A percentile compares a stretch with the other conserved stretches of the same genome.
Evolutionary conservation across 2,888 invertebrate genomes (phyloP).

Genomic region (Achlya flavicornis): DNA sequence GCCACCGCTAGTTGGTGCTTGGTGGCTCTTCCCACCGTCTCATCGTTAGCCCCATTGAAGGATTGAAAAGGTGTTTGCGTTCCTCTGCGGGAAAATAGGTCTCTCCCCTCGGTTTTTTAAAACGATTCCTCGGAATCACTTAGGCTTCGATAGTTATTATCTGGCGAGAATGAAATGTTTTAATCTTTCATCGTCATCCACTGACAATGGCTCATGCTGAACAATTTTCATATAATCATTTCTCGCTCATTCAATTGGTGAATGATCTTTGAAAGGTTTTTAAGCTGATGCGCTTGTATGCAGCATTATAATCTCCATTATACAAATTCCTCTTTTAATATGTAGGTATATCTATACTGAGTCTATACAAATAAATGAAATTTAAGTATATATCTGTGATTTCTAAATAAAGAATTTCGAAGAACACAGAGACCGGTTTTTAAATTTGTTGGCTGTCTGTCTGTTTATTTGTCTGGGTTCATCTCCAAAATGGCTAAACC

Average conservation of each 20-base stretch:
- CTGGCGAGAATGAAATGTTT: conserved; percentile 72
- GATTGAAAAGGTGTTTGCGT: conserved; percentile 84
- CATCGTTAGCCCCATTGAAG: conserved; percentile 76
- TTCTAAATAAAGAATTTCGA: too few species aligned
- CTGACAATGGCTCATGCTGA: conserved; percentile 68
- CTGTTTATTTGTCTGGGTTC: too few species aligned
- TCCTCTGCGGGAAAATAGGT: conserved; percentile 76
- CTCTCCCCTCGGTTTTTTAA: conserved; percentile 76
- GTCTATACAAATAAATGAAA: too few species aligned
- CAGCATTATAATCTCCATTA: conserved; percentile 25
- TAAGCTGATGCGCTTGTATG: conserved; percentile 39
- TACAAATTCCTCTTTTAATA: conserved; percentile 12
- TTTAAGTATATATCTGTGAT: too few species aligned
- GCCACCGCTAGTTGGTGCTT: conserved; percentile 79
- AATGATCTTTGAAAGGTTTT: conserved; percentile 44
- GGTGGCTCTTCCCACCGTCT: conserved; percentile 63
- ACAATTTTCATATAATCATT: conserved; percentile 76
- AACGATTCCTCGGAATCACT: conserved; percentile 75
- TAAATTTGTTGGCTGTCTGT: too few species aligned
- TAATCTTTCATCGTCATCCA: conserved; percentile 81
- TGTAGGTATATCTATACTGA: background rate
- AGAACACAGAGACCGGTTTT: background rate
- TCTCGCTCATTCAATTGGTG: conserved; percentile 64
- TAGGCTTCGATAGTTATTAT: conserved; percentile 83
- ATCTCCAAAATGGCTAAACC: too few species aligned